A percentile compares a stretch with the other conserved stretches of the same genome.
Evolutionary conservation across 2,113 vertebrate genomes (phyloP).

Genomic region (Vulpes vulpes): DNA sequence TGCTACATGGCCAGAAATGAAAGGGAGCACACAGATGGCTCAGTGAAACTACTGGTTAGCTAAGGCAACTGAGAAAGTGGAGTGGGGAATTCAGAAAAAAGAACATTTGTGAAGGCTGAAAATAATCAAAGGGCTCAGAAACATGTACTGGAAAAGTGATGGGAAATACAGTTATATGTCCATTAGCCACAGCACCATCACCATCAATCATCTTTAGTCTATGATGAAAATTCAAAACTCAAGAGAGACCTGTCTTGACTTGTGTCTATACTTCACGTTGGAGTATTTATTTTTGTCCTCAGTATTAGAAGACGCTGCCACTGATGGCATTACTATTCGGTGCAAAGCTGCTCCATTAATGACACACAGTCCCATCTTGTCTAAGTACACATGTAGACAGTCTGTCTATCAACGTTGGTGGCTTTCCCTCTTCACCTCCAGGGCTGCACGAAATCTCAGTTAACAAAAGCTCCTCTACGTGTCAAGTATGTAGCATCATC

Average conservation of each 20-base stretch:
- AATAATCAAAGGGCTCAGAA: neutral
- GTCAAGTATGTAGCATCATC: neutral
- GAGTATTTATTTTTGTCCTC: slow-evolving; percentile 52
- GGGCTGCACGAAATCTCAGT: neutral
- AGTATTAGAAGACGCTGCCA: neutral
- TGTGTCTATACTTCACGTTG: neutral
- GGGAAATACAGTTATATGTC: neutral
- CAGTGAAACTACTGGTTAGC: neutral
- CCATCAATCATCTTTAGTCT: neutral
- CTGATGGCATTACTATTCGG: neutral
- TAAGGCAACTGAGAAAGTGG: neutral
- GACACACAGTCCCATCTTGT: neutral
- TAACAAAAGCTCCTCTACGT: neutral
- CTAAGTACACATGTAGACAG: neutral
- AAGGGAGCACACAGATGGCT: neutral
- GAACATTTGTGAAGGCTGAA: neutral
- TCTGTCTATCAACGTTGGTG: neutral
- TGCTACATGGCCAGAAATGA: neutral
- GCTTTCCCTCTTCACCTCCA: neutral
- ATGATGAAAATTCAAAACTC: slow-evolving; percentile 42
- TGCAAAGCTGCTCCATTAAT: neutral
- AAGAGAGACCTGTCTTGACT: neutral
- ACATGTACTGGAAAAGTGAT: neutral
- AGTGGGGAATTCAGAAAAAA: neutral
- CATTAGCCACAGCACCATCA: neutral